These are phyloP conservation scores for Adela reaumurella DNA, from an alignment of 2,888 invertebrate genomes.

Conservation along the genomic window DNA sequence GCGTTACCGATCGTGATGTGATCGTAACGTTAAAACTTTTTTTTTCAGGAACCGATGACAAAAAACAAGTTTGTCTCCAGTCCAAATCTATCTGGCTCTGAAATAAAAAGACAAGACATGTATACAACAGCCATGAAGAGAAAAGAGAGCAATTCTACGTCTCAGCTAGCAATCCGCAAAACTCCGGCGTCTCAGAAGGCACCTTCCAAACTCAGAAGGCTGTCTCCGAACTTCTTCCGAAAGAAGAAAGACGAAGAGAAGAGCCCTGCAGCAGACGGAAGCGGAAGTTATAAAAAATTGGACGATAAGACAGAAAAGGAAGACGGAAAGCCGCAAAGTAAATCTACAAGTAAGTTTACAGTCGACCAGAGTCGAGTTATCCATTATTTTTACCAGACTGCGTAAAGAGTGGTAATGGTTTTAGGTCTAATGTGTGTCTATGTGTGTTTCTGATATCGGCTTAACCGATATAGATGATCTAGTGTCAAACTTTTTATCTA, in stretches of 20 bases:
- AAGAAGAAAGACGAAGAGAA: conserved; percentile 21
- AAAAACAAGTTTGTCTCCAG: conserved; percentile 40
- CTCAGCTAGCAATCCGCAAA: conserved; percentile 22
- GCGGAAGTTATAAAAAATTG: conserved; percentile 16
- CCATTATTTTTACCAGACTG: no score
- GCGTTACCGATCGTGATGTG: no score
- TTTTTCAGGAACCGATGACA: conserved; percentile 22
- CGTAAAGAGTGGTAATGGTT: no score
- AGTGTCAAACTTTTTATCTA: no score
- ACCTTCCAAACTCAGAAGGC: conserved; percentile 26
- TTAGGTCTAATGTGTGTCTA: no score
- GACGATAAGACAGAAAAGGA: no score
- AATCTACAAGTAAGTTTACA: conserved; percentile 12
- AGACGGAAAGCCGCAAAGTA: conserved; percentile 33
- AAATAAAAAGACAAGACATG: conserved; percentile 22
- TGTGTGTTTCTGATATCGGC: no score
- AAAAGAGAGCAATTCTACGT: conserved; percentile 33
- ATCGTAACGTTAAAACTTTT: no score
- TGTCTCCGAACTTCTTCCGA: conserved; percentile 36
- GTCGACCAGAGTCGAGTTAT: no score
- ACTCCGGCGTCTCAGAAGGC: conserved; percentile 17
- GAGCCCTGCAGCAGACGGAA: conserved; percentile 17
- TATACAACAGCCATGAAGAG: conserved; percentile 23
- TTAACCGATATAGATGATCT: no score
- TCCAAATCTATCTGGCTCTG: conserved; percentile 31